These are phyloP conservation scores for Ischnura elegans DNA, from an alignment of 2,888 invertebrate species.

Conservation along the genomic window DNA sequence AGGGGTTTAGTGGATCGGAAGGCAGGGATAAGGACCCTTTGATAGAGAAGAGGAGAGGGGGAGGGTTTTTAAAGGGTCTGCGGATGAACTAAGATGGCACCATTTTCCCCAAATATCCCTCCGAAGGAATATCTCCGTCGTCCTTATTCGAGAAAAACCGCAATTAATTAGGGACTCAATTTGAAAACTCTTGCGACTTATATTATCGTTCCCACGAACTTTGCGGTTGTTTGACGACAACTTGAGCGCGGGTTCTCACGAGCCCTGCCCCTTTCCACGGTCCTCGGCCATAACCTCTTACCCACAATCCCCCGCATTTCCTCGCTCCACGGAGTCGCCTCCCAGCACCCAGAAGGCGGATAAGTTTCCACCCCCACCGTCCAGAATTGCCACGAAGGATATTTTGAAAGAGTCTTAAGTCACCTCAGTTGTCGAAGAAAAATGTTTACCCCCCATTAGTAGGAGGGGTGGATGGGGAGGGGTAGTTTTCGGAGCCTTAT, in stretches of 20 bases:
- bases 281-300: background rate
- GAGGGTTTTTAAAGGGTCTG: background rate
- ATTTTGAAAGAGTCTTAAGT: constrained; percentile 27
- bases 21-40: background rate
- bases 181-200: constrained; percentile 6
- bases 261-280: background rate
- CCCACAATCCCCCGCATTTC: background rate
- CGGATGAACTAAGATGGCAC: constrained; percentile 14
- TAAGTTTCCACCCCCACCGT: background rate
- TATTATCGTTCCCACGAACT: constrained; percentile 38
- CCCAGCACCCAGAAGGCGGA: background rate
- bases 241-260: constrained; percentile 2
- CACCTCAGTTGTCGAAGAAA: constrained; percentile 38
- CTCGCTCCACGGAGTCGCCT: background rate
- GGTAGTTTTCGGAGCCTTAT: background rate
- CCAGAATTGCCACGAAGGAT: background rate
- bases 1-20: too few species aligned
- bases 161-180: constrained; percentile 7
- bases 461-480: background rate
- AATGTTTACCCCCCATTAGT: constrained; percentile 30
- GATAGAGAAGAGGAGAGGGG: background rate
- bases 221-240: constrained; percentile 58
- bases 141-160: constrained; percentile 18
- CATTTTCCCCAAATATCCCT: constrained; percentile 17
- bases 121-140: background rate